Conservation (phyloP, 2,113 vertebrate genomes). For the Xiphophorus maculatus region DNA sequence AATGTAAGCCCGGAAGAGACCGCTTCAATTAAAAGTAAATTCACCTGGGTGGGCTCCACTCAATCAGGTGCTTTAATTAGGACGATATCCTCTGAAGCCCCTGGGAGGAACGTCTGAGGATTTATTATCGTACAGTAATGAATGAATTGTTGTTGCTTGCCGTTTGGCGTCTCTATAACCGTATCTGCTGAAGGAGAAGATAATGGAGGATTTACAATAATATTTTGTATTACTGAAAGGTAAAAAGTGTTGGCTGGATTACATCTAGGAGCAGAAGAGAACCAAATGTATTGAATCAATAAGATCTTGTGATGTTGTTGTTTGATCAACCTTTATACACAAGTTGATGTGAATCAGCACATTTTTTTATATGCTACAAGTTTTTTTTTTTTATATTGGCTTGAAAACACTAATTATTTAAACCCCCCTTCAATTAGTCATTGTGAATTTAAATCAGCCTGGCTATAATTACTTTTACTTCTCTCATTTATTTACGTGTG, state of each 20-base stretch:
- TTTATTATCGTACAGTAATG: background rate
- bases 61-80: slow-evolving; percentile 56
- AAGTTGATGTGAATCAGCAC: background rate
- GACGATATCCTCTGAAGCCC: slow-evolving; percentile 11
- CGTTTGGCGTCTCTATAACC: background rate
- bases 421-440: background rate
- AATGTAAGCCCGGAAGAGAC: slow-evolving; percentile 27
- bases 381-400: background rate
- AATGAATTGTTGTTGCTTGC: background rate
- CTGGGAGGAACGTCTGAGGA: background rate
- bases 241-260: background rate
- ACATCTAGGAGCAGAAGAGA: background rate
- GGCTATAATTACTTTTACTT: background rate
- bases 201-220: background rate
- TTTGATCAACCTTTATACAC: background rate
- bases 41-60: slow-evolving; percentile 34
- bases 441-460: background rate
- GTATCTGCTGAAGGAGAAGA: background rate
- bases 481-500: background rate
- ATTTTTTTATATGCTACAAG: background rate
- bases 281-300: background rate
- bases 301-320: background rate
- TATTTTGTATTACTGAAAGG: background rate
- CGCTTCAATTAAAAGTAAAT: slow-evolving; percentile 44
- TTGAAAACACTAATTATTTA: background rate